Percentiles rank a stretch among this genome's conserved stretches.
Conservation (phyloP, 2,113 vertebrate genomes). For the Mionectes macconnelli region DNA sequence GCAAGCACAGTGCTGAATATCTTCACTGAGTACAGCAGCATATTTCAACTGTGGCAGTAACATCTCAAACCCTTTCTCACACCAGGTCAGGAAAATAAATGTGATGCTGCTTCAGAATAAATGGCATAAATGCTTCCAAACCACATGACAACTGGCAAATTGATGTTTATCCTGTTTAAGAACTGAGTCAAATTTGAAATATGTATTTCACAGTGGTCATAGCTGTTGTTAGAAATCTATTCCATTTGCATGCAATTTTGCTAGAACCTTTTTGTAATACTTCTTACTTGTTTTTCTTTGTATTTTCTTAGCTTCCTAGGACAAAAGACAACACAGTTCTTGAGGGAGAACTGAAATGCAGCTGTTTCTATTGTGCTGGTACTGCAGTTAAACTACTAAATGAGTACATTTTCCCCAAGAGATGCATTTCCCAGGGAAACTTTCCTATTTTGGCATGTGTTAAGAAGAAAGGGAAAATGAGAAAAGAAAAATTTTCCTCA, state of each 20-base stretch:
- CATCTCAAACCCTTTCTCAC: background rate
- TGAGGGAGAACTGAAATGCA: slow-evolving; percentile 14
- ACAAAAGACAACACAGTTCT: slow-evolving; percentile 22
- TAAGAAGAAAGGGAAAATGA: background rate
- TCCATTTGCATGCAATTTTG: background rate
- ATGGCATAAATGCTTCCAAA: background rate
- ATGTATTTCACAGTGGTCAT: background rate
- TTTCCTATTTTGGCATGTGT: background rate
- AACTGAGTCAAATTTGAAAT: background rate
- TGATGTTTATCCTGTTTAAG: slow-evolving; percentile 7
- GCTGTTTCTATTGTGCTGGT: slow-evolving; percentile 25
- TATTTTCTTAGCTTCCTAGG: background rate
- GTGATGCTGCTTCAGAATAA: slow-evolving; percentile 13
- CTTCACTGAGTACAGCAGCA: background rate
- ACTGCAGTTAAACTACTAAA: slow-evolving; percentile 32
- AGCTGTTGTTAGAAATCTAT: background rate
- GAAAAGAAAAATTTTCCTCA: background rate
- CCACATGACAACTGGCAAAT: background rate
- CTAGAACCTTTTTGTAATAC: background rate
- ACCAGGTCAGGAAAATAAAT: slow-evolving; percentile 43
- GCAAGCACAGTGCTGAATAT: slow-evolving; percentile 22
- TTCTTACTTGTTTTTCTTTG: background rate
- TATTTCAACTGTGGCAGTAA: slow-evolving; percentile 26
- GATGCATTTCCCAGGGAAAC: background rate
- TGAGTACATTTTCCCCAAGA: background rate